phyloP scores from a whole-genome alignment of 2,888 invertebrate species.

The Melanostoma scalare region DNA sequence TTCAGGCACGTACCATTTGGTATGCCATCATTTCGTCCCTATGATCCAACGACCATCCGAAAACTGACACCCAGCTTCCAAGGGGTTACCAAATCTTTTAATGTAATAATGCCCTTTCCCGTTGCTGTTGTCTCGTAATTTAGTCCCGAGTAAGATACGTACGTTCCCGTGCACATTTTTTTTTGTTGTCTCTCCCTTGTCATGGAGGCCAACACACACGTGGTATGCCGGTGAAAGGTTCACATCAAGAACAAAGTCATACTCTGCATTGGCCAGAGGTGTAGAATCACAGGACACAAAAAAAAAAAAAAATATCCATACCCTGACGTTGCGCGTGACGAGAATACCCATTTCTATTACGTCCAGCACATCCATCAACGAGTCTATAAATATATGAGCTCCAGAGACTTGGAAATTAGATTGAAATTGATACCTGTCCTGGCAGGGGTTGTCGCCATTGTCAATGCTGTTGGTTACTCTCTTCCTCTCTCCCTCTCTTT shows the following conservation, averaged over 20 bases:
- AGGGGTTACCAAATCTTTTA: slow-evolving; percentile 62
- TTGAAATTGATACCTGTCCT: slow-evolving; percentile 67
- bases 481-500: too few relatives aligned
- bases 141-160: slow-evolving; percentile 49
- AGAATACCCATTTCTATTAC: slow-evolving; percentile 23
- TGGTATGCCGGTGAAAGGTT: slow-evolving; percentile 50
- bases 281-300: slow-evolving; percentile 40
- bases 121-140: slow-evolving; percentile 50
- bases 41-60: slow-evolving; percentile 4
- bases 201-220: slow-evolving; percentile 39
- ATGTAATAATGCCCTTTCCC: slow-evolving; percentile 64
- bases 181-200: slow-evolving; percentile 28
- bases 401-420: slow-evolving; percentile 60
- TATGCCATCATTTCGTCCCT: slow-evolving; percentile 28
- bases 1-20: slow-evolving; percentile 56
- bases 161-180: slow-evolving; percentile 19
- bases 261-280: slow-evolving; percentile 22
- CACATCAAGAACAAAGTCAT: slow-evolving; percentile 50
- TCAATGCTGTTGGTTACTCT: slow-evolving; percentile 12
- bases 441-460: slow-evolving; percentile 42
- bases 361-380: slow-evolving; percentile 54
- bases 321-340: slow-evolving; percentile 33
- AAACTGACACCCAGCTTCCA: neutral
- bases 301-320: neutral
- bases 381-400: slow-evolving; percentile 51